Evolutionary conservation across 2,888 invertebrate genomes (phyloP).

Genomic region (Suillia variegata): DNA sequence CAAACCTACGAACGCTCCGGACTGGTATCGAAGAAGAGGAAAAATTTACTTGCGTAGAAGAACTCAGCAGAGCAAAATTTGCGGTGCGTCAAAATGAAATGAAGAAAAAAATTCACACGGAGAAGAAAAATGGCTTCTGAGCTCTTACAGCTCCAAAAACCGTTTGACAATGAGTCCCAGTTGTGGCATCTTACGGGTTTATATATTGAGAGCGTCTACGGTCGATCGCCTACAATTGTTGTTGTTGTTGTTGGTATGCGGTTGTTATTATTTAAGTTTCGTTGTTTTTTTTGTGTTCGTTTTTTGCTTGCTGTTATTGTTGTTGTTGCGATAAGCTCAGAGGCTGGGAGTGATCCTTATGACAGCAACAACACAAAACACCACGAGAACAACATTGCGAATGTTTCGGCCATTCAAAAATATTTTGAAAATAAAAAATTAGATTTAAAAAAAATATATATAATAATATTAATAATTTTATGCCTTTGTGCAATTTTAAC

Average conservation of each 20-base stretch:
- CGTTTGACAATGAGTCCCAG: conserved; percentile 27
- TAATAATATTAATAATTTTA: too few relatives aligned
- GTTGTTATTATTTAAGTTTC: not conserved
- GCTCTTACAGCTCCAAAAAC: conserved; percentile 34
- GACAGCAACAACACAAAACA: conserved; percentile 13
- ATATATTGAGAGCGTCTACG: conserved; percentile 23
- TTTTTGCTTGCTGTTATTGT: not conserved
- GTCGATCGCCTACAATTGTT: not conserved
- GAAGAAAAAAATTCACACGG: not conserved
- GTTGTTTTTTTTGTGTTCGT: conserved; percentile 9
- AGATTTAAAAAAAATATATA: too few relatives aligned
- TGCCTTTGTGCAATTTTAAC: too few relatives aligned
- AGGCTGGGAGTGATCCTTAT: conserved; percentile 32
- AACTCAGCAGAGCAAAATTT: not conserved
- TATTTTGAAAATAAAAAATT: too few relatives aligned
- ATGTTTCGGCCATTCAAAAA: too few relatives aligned
- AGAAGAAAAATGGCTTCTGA: conserved; percentile 24
- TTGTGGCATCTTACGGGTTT: conserved; percentile 17
- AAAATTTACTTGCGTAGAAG: conserved; percentile 7
- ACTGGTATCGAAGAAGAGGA: conserved; percentile 6
- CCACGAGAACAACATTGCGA: too few relatives aligned
- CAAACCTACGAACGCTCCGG: conserved; percentile 74
- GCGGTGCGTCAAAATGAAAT: too few relatives aligned
- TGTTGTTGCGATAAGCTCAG: conserved; percentile 20
- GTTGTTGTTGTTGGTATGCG: not conserved